A percentile compares a stretch with the other conserved stretches of the same genome.
These are phyloP conservation scores for Mycalesis mineus DNA, from an alignment of 2,888 invertebrate genomes.

Conservation along the genomic window DNA sequence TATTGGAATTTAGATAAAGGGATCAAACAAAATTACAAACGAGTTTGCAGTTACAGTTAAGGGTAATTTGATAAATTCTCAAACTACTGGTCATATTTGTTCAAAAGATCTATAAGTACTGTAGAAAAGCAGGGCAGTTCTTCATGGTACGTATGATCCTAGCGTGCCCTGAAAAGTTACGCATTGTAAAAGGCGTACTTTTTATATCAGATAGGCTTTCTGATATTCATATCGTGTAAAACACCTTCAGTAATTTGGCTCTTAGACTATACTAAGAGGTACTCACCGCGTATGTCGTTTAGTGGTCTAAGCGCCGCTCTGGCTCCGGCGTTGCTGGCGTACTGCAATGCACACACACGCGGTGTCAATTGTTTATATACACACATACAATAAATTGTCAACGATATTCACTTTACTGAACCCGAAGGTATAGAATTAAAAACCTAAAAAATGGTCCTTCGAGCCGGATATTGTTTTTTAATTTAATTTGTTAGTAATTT, in stretches of 20 bases:
- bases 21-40: not conserved
- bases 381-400: constrained; percentile 31
- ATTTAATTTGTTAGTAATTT: too few relatives aligned
- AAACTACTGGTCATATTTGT: too few relatives aligned
- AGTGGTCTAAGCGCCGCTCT: constrained; percentile 86
- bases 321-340: constrained; percentile 94
- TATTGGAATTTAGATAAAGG: not conserved
- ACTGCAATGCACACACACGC: constrained; percentile 83
- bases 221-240: too few relatives aligned
- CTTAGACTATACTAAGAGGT: not conserved
- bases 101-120: too few relatives aligned
- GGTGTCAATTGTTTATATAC: constrained; percentile 54
- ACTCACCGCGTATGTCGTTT: constrained; percentile 64
- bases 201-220: too few relatives aligned
- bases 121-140: too few relatives aligned
- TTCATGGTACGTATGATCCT: too few relatives aligned
- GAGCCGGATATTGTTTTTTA: too few relatives aligned
- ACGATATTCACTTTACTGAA: constrained; percentile 22
- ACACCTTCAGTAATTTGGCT: too few relatives aligned
- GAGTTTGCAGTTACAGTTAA: not conserved
- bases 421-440: too few relatives aligned
- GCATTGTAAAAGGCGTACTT: too few relatives aligned
- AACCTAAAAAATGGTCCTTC: not conserved
- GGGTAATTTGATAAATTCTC: not conserved
- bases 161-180: too few relatives aligned